Base-by-base conservation (phyloP, 2,888 invertebrate species). In the Chydorus sphaericus region DNA sequence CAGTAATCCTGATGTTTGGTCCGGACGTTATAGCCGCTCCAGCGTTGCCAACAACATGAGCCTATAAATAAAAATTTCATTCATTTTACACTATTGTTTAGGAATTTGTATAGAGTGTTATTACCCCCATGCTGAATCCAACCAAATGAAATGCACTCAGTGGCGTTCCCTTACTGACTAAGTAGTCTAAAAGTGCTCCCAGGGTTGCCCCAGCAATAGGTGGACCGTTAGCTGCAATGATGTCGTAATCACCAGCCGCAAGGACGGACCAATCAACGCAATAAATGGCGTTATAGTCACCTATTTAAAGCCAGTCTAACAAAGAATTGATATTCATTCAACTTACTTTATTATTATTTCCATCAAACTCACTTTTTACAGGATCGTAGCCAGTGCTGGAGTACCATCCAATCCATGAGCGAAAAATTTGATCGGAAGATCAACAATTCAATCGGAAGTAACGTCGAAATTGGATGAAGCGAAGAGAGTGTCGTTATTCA, bases 231-330 rank as follows among this genome's bases (percentile, higher is more conserved):
- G 71, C 67, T 1, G 74, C 73, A 0, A 75, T 76, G 62, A 75
- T 68, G 67, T 80, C 80, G 79, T 79, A 80, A 0, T 80, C 80
- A 0, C 79, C 78, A 0, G 79, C 78, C 61, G 78, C 77, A 48
- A 80, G 66, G 6, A 73, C 67, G 1, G 68, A 71, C 7, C 79
- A 77, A 63, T 79, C 76, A 52, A 80, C 69, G 63, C 78, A 71
- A n/a, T n/a, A 44, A 37, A 81, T 75, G 4, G 80, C 67, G 64
- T 80, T 80, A 31, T 73, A 71, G 62, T 77, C 76, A 1, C 77
- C 77, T 16, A 76, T 68, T 59, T 74, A 71, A 60, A 75, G 68
- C 66, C 75, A 78, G 2, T 77, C 79, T 79, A 10, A 7, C 14
- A 44, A 44, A n/a, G 14, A 14, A 26, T 26, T 4, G 10, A 16